phyloP scores from a whole-genome alignment of 2,797 vertebrate genomes.

The Austrolebias charrua region DNA sequence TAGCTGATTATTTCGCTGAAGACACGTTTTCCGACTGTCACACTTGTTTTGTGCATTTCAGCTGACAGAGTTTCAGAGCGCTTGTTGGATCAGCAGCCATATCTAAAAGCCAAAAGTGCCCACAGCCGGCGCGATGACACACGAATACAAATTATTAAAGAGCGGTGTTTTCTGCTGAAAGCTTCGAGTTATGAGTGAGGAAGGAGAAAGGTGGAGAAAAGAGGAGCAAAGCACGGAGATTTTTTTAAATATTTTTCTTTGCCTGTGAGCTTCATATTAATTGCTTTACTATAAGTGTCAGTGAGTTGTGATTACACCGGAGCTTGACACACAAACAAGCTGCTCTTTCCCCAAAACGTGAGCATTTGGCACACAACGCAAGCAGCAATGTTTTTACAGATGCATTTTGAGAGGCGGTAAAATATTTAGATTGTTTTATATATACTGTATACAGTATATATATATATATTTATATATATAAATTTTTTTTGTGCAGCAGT shows the following conservation, averaged over 20 bases:
- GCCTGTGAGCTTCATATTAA: conserved; percentile 60
- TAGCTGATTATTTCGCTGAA: conserved; percentile 40
- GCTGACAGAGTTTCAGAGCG: conserved; percentile 33
- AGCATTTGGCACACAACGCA: conserved; percentile 15
- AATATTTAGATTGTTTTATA: conserved; percentile 24
- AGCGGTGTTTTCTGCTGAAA: conserved; percentile 58
- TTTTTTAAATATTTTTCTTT: conserved; percentile 20
- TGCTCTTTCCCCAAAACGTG: conserved; percentile 24
- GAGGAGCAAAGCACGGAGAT: conserved; percentile 15
- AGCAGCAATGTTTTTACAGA: conserved; percentile 13
- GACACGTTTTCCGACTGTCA: conserved; percentile 19
- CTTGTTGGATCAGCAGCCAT: conserved; percentile 55
- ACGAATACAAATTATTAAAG: conserved; percentile 73
- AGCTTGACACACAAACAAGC: conserved; percentile 17
- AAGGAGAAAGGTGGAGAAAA: conserved; percentile 25
- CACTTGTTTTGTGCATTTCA: conserved; percentile 31
- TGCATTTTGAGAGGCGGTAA: conserved; percentile 24
- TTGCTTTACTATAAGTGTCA: conserved; percentile 53
- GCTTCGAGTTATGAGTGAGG: conserved; percentile 53
- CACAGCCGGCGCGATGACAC: conserved; percentile 55
- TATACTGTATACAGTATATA: too few relatives aligned
- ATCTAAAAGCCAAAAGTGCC: conserved; percentile 59
- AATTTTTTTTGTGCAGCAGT: conserved; percentile 16
- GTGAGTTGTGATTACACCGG: conserved; percentile 36
- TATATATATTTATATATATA: conserved; percentile 14